Conservation (phyloP, 2,797 vertebrate genomes). For the Sebastes jordani region DNA sequence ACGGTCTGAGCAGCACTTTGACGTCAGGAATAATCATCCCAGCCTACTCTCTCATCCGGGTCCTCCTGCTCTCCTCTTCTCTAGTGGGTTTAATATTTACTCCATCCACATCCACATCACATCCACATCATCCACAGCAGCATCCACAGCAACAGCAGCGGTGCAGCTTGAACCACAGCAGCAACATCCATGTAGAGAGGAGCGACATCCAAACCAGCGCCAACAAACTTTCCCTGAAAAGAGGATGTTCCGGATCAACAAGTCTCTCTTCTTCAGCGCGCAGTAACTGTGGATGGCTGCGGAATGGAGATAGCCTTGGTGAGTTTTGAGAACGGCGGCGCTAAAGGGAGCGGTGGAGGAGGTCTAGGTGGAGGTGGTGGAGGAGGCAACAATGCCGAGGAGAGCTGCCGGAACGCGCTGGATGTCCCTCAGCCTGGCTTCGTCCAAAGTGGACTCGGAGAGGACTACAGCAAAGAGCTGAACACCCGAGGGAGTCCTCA, state of each 20-base stretch:
- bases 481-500: constrained; percentile 70
- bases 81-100: constrained; percentile 56
- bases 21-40: constrained; percentile 79
- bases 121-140: constrained; percentile 1
- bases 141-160: neutral
- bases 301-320: constrained; percentile 93
- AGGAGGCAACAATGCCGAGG: constrained; percentile 65
- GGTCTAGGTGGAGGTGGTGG: constrained; percentile 52
- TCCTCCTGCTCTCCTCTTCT: constrained; percentile 44
- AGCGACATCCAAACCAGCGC: neutral
- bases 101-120: constrained; percentile 38
- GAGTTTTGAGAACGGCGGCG: constrained; percentile 90
- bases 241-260: constrained; percentile 62
- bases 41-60: constrained; percentile 73
- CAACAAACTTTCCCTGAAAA: neutral
- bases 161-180: no score
- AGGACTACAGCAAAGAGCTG: constrained; percentile 78
- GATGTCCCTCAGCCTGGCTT: constrained; percentile 76
- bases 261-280: constrained; percentile 15
- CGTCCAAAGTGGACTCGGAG: constrained; percentile 71
- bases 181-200: constrained; percentile 15
- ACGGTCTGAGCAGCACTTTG: constrained; percentile 74
- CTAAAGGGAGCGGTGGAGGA: constrained; percentile 76
- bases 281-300: constrained; percentile 74
- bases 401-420: constrained; percentile 71